Percentiles rank a stretch among this genome's conserved stretches.
phyloP scores from a whole-genome alignment of 2,113 vertebrate genomes.

The Aythya baeri region DNA sequence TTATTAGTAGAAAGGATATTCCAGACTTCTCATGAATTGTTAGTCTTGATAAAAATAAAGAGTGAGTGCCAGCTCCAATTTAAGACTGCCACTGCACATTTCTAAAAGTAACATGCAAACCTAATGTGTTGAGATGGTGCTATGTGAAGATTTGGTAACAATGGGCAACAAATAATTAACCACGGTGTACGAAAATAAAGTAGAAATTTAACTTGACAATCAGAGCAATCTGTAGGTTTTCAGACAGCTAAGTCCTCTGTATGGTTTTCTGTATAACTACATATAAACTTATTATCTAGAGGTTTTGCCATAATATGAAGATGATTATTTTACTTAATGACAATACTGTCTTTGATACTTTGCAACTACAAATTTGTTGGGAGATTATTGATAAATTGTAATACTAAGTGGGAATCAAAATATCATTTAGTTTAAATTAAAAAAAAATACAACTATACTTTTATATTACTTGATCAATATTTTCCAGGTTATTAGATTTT shows the following conservation, averaged over 20 bases:
- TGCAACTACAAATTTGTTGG: background rate
- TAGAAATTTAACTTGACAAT: background rate
- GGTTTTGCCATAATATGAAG: background rate
- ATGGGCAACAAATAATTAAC: background rate
- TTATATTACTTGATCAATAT: background rate
- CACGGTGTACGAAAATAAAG: background rate
- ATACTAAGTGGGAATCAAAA: background rate
- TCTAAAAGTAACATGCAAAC: background rate
- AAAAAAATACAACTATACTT: background rate
- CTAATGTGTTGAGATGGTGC: background rate
- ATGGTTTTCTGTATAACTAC: background rate
- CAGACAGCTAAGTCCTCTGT: background rate
- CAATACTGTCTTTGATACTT: background rate
- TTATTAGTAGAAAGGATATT: background rate
- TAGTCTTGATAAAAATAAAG: background rate
- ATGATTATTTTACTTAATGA: background rate
- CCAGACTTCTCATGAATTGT: background rate
- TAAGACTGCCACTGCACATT: background rate
- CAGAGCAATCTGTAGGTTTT: background rate
- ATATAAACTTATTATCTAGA: background rate
- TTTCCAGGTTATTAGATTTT: constrained; percentile 5
- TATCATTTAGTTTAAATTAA: background rate
- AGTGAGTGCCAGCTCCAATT: background rate
- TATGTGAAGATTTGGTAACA: background rate
- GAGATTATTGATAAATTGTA: background rate